Percentiles rank a stretch among this genome's conserved stretches.
Conservation (phyloP, 2,113 vertebrate genomes). For the Eurypyga helias region DNA sequence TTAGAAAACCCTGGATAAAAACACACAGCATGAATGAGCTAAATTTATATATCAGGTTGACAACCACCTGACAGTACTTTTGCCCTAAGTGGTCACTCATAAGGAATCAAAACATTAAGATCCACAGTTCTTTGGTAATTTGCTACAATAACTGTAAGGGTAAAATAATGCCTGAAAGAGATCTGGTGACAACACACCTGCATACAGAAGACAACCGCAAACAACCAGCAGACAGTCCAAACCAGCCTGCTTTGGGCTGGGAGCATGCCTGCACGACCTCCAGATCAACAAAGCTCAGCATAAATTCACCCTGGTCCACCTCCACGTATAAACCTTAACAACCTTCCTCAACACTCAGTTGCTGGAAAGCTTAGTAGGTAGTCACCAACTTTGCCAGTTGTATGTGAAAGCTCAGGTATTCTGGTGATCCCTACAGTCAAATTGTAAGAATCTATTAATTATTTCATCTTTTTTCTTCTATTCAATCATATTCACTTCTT, state of each 20-base stretch:
- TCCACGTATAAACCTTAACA: not conserved
- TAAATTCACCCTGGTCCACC: not conserved
- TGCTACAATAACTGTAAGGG: not conserved
- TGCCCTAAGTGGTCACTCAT: not conserved
- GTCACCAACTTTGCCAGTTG: not conserved
- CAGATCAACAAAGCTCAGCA: not conserved
- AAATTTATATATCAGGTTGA: not conserved
- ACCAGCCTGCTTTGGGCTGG: not conserved
- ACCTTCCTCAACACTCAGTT: not conserved
- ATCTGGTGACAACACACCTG: not conserved
- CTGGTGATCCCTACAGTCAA: not conserved
- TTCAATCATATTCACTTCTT: not conserved
- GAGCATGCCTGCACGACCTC: not conserved
- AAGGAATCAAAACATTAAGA: not conserved
- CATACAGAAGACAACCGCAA: not conserved
- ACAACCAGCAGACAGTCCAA: not conserved
- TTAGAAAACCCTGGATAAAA: not conserved
- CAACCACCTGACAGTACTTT: not conserved
- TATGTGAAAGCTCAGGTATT: not conserved
- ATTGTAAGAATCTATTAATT: not conserved
- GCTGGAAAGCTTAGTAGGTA: not conserved
- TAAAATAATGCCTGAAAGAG: not conserved
- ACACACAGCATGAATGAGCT: rapidly evolving
- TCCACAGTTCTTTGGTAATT: not conserved
- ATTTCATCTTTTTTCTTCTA: not conserved